A percentile compares a stretch with the other conserved stretches of the same genome.
Conservation (phyloP, 2,113 vertebrate species). For the Gavialis gangeticus region DNA sequence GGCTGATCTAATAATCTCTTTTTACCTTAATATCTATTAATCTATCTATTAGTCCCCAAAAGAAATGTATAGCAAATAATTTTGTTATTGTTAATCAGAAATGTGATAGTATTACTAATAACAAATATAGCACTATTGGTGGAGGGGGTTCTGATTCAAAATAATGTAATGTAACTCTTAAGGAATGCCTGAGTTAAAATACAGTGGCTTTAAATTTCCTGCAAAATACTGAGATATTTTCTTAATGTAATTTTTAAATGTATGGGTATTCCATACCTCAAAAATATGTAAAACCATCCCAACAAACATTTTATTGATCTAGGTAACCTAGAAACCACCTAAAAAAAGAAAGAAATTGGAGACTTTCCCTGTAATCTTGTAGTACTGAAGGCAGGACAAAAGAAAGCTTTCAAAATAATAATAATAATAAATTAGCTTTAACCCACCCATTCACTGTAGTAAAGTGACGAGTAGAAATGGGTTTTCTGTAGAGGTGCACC, state of each 20-base stretch:
- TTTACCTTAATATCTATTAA: background rate
- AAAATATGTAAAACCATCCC: background rate
- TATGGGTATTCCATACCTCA: background rate
- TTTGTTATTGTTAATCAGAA: background rate
- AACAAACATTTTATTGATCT: background rate
- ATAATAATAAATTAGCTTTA: too few species aligned
- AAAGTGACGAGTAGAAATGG: too few species aligned
- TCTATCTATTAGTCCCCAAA: background rate
- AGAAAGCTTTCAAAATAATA: too few species aligned
- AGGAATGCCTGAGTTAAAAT: background rate
- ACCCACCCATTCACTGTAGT: too few species aligned
- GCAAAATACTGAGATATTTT: background rate
- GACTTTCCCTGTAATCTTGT: background rate
- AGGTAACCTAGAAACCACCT: background rate
- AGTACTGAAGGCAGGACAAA: background rate
- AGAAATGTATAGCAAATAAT: background rate
- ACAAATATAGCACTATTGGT: background rate
- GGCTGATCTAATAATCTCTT: background rate
- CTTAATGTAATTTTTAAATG: background rate
- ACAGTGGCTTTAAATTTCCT: background rate
- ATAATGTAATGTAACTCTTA: background rate
- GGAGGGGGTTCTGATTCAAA: background rate
- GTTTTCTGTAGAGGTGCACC: too few species aligned
- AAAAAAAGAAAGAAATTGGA: background rate
- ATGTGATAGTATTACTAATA: background rate